Evolutionary conservation across 2,113 vertebrate species (phyloP).

Genomic region (Pandion haliaetus): DNA sequence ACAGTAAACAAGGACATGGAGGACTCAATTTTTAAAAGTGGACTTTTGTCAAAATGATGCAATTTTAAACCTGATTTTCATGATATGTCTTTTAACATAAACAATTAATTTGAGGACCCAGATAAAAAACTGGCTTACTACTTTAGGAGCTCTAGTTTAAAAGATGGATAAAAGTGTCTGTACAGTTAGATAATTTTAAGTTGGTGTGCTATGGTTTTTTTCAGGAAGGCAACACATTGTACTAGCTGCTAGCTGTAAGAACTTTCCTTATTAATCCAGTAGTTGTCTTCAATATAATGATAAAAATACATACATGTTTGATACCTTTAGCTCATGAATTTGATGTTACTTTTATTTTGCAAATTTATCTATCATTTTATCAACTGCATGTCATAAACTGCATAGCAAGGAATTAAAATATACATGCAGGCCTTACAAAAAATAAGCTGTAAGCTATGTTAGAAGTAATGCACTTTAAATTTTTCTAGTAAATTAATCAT

Average conservation of each 20-base stretch:
- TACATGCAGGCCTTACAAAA: not conserved
- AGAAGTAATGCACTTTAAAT: not conserved
- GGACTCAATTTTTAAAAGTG: not conserved
- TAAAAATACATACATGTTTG: not conserved
- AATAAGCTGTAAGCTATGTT: not conserved
- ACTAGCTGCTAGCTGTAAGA: not conserved
- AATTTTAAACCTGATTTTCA: not conserved
- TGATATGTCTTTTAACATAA: not conserved
- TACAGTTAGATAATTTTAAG: not conserved
- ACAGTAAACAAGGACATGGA: not conserved
- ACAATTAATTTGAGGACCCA: not conserved
- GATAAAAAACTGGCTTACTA: not conserved
- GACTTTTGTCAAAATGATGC: not conserved
- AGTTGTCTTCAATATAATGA: not conserved
- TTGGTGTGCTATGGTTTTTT: not conserved
- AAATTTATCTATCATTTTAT: not conserved
- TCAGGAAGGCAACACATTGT: not conserved
- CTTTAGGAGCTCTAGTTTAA: not conserved
- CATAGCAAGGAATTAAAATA: not conserved
- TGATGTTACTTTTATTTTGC: not conserved
- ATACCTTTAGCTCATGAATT: not conserved
- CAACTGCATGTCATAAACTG: not conserved
- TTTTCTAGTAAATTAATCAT: not conserved
- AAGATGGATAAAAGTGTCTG: not conserved
- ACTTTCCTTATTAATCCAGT: not conserved